Conservation (phyloP, 2,797 vertebrate species). For the Thamnophis elegans region DNA sequence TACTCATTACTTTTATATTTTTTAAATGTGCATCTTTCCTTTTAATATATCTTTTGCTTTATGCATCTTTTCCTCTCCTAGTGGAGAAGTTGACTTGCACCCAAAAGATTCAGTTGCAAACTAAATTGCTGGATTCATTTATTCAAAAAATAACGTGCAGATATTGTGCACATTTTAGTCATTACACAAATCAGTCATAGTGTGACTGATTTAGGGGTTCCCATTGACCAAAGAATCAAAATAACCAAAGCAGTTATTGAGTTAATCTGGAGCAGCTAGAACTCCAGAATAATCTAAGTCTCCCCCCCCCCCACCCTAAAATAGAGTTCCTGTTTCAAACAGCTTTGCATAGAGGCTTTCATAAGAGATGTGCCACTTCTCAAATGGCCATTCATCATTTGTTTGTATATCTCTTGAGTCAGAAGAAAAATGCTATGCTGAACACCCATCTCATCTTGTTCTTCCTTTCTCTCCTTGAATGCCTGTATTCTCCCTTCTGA, state of each 20-base stretch:
- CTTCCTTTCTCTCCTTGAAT: background rate
- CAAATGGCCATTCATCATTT: background rate
- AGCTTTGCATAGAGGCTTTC: background rate
- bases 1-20: constrained; percentile 30
- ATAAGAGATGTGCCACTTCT: background rate
- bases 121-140: constrained; percentile 26
- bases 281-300: too few relatives aligned
- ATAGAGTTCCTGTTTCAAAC: background rate
- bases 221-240: background rate
- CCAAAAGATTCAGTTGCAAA: constrained; percentile 12
- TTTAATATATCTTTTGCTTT: constrained; percentile 37
- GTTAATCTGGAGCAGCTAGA: background rate
- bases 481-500: background rate
- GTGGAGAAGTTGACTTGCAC: constrained; percentile 50
- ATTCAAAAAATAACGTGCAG: constrained; percentile 29
- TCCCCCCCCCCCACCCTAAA: background rate
- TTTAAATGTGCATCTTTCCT: constrained; percentile 5
- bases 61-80: constrained; percentile 4
- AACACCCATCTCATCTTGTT: background rate
- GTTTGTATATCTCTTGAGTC: background rate
- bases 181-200: background rate
- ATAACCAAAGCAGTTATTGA: background rate
- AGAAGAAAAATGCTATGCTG: background rate
- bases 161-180: background rate
- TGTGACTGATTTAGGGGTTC: background rate